These are phyloP conservation scores for Phylloscopus collybita DNA, from an alignment of 2,797 vertebrate species.

Conservation along the genomic window DNA sequence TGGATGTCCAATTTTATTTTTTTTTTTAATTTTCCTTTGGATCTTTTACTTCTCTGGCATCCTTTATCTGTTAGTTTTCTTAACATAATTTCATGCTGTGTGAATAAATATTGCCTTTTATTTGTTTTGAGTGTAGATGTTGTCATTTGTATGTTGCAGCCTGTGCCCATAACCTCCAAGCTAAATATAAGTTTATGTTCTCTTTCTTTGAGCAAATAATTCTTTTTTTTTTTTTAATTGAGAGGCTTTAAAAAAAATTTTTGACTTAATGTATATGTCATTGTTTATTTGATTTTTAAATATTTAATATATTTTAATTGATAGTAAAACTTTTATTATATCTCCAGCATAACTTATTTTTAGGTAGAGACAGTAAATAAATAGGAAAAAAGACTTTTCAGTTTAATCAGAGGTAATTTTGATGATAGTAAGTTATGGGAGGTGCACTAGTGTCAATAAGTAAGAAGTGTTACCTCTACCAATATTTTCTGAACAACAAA, in stretches of 20 bases:
- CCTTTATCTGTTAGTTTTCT: not conserved
- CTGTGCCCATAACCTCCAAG: not conserved
- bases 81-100: constrained; percentile 6
- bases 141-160: constrained; percentile 42
- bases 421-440: not conserved
- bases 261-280: not conserved
- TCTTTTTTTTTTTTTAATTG: not conserved
- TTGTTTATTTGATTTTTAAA: not conserved
- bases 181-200: not conserved
- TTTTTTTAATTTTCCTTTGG: not conserved
- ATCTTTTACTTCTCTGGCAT: not conserved
- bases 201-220: not conserved
- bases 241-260: rapidly evolving
- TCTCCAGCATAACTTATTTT: not conserved
- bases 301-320: not conserved
- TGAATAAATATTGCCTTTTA: constrained; percentile 25
- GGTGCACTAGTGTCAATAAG: not conserved
- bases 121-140: constrained; percentile 47
- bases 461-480: not conserved
- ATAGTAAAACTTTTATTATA: not conserved
- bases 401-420: not conserved
- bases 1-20: not conserved
- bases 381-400: not conserved
- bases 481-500: not conserved
- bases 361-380: not conserved